Evolutionary conservation across 2,888 invertebrate genomes (phyloP), one percentile per base, ranked within the genome.

Genomic region (Dastarcus helophoroides): DNA sequence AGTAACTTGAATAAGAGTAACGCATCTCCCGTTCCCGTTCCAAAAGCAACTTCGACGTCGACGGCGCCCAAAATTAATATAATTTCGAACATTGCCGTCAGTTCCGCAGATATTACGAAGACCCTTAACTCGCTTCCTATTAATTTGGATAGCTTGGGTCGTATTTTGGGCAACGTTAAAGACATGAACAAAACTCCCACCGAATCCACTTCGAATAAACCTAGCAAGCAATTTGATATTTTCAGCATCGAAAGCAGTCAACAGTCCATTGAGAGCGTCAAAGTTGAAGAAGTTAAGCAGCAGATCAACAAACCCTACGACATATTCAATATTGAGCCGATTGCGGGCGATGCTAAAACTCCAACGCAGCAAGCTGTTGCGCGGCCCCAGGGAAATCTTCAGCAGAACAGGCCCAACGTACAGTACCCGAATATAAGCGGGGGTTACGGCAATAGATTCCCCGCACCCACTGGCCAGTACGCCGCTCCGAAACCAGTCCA

Each of bases 1-100:
- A 71, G 69, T 12, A 51, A 48, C 22, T 39, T 56, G 4, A 48
- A 42, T 14, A 46, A 46, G 31, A 31, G 22, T 9, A 40, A 31
- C 10, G 24, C 23, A 22, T 25, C 1, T n/a, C 6, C 6, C 6
- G 19, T 3, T n/a, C 6, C 24, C 7, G 8, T 11, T 11, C 33
- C 4, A 29, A 16, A 26, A 31, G 19, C 14, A 32, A 37, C 14
- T 35, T 27, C n/a, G 34, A 22, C 10, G 22, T 9, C 14, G 3
- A 4, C 24, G 11, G 2, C 32, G 4, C 28, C 15, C 7, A 35
- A 30, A 14, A 33, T 27, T 6, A 29, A 32, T 14, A 9, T 35
- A n/a, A 27, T 35, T 13, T 38, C 38, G 10, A 42, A 37, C 14
- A 38, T 44, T n/a, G 28, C 42, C 4, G 38, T 46, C 29, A 40